phyloP scores from a whole-genome alignment of 2,888 invertebrate genomes.

The Eudasyphora cyanicolor region DNA sequence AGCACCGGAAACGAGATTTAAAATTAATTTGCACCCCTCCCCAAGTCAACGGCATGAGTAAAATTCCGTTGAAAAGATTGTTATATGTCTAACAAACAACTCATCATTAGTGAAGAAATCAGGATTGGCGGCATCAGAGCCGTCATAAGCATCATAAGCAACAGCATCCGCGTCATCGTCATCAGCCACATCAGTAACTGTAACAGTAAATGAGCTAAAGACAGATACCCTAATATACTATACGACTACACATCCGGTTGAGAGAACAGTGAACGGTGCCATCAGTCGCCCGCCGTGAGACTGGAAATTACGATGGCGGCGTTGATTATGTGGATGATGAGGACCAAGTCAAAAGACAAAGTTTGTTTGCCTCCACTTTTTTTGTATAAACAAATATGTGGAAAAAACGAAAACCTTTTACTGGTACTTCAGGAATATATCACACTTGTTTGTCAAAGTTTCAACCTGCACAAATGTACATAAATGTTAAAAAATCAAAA shows the following conservation, averaged over 20 bases:
- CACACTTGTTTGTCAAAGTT: slow-evolving; percentile 33
- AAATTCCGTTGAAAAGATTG: slow-evolving; percentile 25
- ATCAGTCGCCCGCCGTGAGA: background rate
- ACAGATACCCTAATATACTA: background rate
- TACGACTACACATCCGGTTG: background rate
- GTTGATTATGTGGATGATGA: slow-evolving; percentile 23
- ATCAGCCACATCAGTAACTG: background rate
- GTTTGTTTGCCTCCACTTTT: slow-evolving; percentile 1
- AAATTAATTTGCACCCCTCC: slow-evolving; percentile 8
- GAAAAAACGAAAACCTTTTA: background rate
- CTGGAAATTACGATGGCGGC: background rate
- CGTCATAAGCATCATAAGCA: background rate
- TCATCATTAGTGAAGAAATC: slow-evolving; percentile 47
- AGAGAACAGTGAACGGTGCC: background rate
- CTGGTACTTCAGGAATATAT: slow-evolving; percentile 46
- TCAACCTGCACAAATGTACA: background rate
- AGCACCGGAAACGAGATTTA: slow-evolving; percentile 35
- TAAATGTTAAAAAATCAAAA: too few relatives aligned
- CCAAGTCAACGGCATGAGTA: background rate
- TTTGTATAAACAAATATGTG: background rate
- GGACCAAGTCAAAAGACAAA: slow-evolving; percentile 45
- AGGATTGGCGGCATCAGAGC: background rate
- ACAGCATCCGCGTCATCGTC: too few relatives aligned
- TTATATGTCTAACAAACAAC: slow-evolving; percentile 24
- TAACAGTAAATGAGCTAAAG: background rate